These are phyloP conservation scores for Neoaliturus tenellus DNA, from an alignment of 2,888 invertebrate species.

Conservation along the genomic window DNA sequence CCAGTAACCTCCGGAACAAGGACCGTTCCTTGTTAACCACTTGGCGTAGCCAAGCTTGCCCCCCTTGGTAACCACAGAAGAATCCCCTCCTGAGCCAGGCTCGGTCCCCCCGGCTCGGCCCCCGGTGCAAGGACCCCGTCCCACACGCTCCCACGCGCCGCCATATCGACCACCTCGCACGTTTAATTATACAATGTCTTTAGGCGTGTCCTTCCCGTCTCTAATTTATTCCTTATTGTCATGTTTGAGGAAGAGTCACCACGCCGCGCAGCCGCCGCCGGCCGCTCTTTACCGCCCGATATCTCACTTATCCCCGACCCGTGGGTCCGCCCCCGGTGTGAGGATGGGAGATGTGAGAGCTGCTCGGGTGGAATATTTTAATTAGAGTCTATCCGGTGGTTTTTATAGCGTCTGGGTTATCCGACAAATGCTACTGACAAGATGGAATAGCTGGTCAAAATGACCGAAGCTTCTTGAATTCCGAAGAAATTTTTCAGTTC, in stretches of 20 bases:
- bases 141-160: neutral
- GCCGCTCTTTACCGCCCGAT: neutral
- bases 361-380: too few relatives aligned
- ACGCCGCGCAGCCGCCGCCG: neutral
- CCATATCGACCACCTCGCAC: neutral
- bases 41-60: too few relatives aligned
- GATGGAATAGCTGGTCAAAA: too few relatives aligned
- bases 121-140: constrained; percentile 38
- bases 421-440: too few relatives aligned
- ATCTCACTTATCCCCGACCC: neutral
- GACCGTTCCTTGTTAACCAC: too few relatives aligned
- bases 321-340: neutral
- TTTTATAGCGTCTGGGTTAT: too few relatives aligned
- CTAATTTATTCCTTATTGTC: constrained; percentile 38
- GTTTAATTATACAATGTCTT: neutral
- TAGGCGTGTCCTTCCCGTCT: constrained; percentile 2
- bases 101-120: neutral
- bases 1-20: too few relatives aligned
- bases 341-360: neutral
- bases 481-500: too few relatives aligned
- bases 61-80: too few relatives aligned
- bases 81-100: too few relatives aligned
- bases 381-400: too few relatives aligned
- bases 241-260: constrained; percentile 26
- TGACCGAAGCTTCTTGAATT: too few relatives aligned